Evolutionary conservation across 2,888 invertebrate species (phyloP), one percentile per base, ranked within the genome.

Genomic region (Lepidocyrtinus sp.): DNA sequence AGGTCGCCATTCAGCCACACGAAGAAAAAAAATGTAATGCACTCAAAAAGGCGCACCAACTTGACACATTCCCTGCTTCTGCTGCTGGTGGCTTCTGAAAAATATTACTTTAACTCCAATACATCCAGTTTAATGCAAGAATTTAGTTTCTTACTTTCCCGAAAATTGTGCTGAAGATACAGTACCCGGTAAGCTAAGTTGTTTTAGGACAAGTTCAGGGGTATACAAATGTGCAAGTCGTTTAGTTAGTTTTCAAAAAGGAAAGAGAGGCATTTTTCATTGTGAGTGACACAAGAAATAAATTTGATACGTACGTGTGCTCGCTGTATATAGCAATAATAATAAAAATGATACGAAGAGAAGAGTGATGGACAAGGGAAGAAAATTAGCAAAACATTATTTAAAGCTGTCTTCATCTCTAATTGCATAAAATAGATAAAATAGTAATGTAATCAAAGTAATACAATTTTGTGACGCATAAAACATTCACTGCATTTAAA

Each of bases 11-110:
- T n/a, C n/a, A n/a, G n/a, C n/a, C n/a, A n/a, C n/a, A n/a, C n/a
- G n/a, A n/a, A n/a, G n/a, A 68, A 68, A 75, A 75, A 75, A 68
- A 75, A 68, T 68, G 62, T 75, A 75, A 75, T 75, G 65, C 45
- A 65, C 50, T 50, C 46, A 22, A 45, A 61, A 61, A 67, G 68
- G 45, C 68, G 67, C 62, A 67, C 65, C 61, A 75, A 61, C 75
- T 75, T 74, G 50, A 75, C 75, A 75, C 75, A 75, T 75, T 74
- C 65, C 36, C 64, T 65, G 50, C 74, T 73, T 73, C 62, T 64
- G 65, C 21, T 74, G 36, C 22, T 36, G 36, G 61, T 36, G 12
- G 36, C 36, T 36, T 12, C 36, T 36, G 36, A 36, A 36, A 36
- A 36, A 36, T 7, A 36, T 7, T 36, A 36, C 36, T 36, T 12